Conservation (phyloP, 2,888 invertebrate genomes). For the Phengaris arion region DNA sequence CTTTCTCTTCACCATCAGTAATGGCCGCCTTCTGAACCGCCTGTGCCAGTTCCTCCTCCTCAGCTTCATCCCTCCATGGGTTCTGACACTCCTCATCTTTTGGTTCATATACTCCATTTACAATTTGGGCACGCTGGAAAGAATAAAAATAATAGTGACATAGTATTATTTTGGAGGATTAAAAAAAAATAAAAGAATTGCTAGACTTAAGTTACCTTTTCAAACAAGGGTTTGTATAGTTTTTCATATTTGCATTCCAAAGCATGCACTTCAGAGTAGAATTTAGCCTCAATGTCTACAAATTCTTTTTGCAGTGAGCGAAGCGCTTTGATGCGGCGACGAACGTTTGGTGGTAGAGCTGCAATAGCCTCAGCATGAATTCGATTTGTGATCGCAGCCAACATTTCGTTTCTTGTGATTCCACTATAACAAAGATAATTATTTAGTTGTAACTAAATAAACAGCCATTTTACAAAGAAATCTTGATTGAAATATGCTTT, state of each 20-base stretch:
- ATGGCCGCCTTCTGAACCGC: constrained; percentile 82
- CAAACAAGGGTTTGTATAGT: constrained; percentile 87
- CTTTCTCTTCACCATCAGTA: constrained; percentile 63
- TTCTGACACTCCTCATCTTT: constrained; percentile 93
- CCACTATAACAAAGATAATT: constrained; percentile 49
- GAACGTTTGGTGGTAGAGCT: constrained; percentile 85
- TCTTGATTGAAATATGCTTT: no score
- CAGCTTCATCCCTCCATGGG: constrained; percentile 90
- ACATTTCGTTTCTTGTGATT: constrained; percentile 76
- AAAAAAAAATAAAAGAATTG: no score
- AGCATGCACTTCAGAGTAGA: constrained; percentile 95
- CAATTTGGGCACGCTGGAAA: constrained; percentile 77
- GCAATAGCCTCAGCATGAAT: constrained; percentile 81
- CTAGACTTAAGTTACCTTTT: constrained; percentile 78
- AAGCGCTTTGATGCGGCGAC: constrained; percentile 89
- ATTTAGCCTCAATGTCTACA: constrained; percentile 92
- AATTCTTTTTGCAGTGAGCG: constrained; percentile 92
- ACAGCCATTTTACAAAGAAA: no score
- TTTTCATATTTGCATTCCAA: constrained; percentile 95
- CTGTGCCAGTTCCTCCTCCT: constrained; percentile 83
- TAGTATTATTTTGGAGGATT: no score
- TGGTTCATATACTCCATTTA: constrained; percentile 90
- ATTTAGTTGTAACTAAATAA: no score
- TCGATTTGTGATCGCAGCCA: constrained; percentile 80
- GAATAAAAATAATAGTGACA: constrained; percentile 30